phyloP scores from a whole-genome alignment of 1,140 invertebrate genomes.

The Penaeus indicus region DNA sequence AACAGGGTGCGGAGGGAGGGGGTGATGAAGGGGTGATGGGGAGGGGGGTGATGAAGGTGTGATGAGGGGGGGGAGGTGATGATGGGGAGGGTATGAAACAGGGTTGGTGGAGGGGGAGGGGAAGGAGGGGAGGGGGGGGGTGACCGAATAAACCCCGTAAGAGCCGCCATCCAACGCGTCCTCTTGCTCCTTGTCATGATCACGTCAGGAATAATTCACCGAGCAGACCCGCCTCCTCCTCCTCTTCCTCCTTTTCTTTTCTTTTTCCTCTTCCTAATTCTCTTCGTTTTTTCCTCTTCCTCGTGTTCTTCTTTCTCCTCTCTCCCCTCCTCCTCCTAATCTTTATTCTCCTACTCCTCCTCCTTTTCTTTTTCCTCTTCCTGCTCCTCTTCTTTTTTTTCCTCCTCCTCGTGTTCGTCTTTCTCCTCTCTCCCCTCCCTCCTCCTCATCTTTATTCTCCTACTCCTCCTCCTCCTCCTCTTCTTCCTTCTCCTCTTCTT shows the following conservation, averaged over 20 bases:
- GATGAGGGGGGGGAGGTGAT: not conserved
- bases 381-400: not conserved
- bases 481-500: not conserved
- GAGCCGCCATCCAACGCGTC: too few relatives aligned
- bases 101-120: not conserved
- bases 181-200: too few relatives aligned
- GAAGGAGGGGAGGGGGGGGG: too few relatives aligned
- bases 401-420: too few relatives aligned
- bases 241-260: not conserved
- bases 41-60: not conserved
- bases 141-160: too few relatives aligned
- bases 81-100: not conserved
- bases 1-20: not conserved
- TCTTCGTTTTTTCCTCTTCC: not conserved
- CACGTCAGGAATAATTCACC: too few relatives aligned
- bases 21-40: not conserved
- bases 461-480: not conserved
- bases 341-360: not conserved
- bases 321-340: too few relatives aligned
- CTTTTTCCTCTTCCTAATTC: slow-evolving; percentile 18
- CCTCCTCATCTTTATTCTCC: slow-evolving; percentile 11
- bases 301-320: not conserved
- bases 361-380: not conserved
- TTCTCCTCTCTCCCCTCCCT: not conserved
- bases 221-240: not conserved